Conservation (phyloP, 2,113 vertebrate species). For the Potamarius usumacintae region DNA sequence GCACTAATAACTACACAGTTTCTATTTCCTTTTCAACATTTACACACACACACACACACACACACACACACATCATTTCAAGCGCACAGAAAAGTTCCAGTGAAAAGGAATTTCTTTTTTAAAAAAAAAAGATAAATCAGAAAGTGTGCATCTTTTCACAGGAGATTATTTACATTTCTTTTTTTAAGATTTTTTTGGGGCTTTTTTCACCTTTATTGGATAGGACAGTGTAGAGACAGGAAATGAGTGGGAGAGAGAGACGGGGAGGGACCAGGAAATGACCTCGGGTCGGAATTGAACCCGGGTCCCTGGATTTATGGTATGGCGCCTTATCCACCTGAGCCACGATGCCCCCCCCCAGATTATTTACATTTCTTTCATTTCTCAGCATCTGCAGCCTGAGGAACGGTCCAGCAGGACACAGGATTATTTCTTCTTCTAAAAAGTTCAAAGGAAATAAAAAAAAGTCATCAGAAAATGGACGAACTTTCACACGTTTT, state of each 20-base stretch:
- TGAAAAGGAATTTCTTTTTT: neutral
- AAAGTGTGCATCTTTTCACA: neutral
- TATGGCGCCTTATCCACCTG: too few relatives aligned
- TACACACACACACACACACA: neutral
- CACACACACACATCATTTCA: neutral
- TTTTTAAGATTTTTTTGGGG: too few relatives aligned
- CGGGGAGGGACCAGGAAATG: too few relatives aligned
- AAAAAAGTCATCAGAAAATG: neutral
- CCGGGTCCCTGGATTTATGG: too few relatives aligned
- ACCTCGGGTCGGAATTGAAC: too few relatives aligned
- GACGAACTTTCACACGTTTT: neutral
- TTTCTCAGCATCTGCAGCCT: neutral
- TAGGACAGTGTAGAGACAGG: too few relatives aligned
- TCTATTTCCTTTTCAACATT: neutral
- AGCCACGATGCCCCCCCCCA: too few relatives aligned
- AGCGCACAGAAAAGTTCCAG: neutral
- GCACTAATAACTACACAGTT: neutral
- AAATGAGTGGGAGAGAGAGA: too few relatives aligned
- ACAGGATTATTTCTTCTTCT: slow-evolving; percentile 68
- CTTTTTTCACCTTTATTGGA: too few relatives aligned
- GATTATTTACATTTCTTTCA: neutral
- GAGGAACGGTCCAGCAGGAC: neutral
- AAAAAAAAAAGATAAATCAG: neutral
- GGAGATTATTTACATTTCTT: too few relatives aligned
- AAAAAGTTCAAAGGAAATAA: slow-evolving; percentile 22